Evolutionary conservation across 2,888 invertebrate genomes (phyloP).

Genomic region (Tetragnatha montana): DNA sequence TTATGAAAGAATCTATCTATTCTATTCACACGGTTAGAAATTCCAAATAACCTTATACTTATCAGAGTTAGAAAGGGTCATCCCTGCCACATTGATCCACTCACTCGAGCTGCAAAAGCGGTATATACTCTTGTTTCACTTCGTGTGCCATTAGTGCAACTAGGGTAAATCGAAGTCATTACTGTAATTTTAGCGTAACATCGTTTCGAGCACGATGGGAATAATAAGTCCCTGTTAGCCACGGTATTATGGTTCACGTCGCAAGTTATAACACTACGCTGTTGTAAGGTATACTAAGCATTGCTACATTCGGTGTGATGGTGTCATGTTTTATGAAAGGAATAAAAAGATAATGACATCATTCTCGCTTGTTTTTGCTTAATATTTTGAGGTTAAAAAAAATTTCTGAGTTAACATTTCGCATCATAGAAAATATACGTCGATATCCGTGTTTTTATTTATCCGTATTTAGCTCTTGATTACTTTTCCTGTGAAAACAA

Average conservation of each 20-base stretch:
- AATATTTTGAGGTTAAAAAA: too few relatives aligned
- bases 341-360: neutral
- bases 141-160: conserved; percentile 35
- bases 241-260: neutral
- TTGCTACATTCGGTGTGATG: neutral
- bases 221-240: conserved; percentile 46
- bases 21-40: conserved; percentile 43
- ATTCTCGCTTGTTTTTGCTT: neutral
- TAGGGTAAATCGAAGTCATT: conserved; percentile 58
- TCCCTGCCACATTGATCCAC: neutral
- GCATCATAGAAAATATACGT: too few relatives aligned
- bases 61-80: conserved; percentile 49
- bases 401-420: too few relatives aligned
- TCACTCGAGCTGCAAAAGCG: conserved; percentile 43
- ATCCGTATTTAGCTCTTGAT: too few relatives aligned
- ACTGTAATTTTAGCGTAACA: conserved; percentile 44
- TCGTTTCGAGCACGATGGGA: conserved; percentile 38
- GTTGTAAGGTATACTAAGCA: neutral
- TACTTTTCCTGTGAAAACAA: too few relatives aligned
- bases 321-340: neutral
- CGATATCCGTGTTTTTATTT: too few relatives aligned
- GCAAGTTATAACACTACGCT: neutral
- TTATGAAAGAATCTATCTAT: conserved; percentile 60
- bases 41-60: conserved; percentile 55
- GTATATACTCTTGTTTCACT: conserved; percentile 48